Conservation (phyloP, 2,888 invertebrate genomes). For the Hypsopygia costalis region DNA sequence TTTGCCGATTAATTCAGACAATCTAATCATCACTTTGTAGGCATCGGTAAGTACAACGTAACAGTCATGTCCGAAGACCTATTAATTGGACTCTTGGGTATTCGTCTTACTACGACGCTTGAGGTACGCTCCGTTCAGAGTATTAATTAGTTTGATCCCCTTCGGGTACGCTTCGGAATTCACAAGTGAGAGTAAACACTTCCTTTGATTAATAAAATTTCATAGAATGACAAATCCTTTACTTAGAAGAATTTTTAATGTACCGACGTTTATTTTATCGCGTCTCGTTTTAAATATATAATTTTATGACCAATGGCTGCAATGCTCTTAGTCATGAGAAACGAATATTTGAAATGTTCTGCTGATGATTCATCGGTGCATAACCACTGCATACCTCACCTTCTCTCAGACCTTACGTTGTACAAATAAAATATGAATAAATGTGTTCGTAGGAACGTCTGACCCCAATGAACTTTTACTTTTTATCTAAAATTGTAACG, state of each 20-base stretch:
- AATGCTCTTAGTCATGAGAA: slow-evolving; percentile 65
- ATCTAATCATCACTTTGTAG: neutral
- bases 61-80: neutral
- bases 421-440: slow-evolving; percentile 6
- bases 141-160: slow-evolving; percentile 16
- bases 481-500: no score
- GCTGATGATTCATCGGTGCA: slow-evolving; percentile 56
- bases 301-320: slow-evolving; percentile 42
- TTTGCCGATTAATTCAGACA: no score
- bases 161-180: slow-evolving; percentile 22
- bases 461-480: no score
- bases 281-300: slow-evolving; percentile 36
- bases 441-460: no score
- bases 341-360: slow-evolving; percentile 59
- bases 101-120: neutral
- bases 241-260: slow-evolving; percentile 1
- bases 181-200: slow-evolving; percentile 33
- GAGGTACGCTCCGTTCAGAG: neutral
- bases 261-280: slow-evolving; percentile 19
- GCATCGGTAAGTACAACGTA: no score
- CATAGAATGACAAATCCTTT: slow-evolving; percentile 1
- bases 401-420: slow-evolving; percentile 19
- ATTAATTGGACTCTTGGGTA: neutral
- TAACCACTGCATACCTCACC: slow-evolving; percentile 29
- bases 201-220: slow-evolving; percentile 22